Percentiles rank a stretch among this genome's conserved stretches.
These are phyloP conservation scores for Arothron firmamentum DNA, from an alignment of 2,113 vertebrate species.

Conservation along the genomic window DNA sequence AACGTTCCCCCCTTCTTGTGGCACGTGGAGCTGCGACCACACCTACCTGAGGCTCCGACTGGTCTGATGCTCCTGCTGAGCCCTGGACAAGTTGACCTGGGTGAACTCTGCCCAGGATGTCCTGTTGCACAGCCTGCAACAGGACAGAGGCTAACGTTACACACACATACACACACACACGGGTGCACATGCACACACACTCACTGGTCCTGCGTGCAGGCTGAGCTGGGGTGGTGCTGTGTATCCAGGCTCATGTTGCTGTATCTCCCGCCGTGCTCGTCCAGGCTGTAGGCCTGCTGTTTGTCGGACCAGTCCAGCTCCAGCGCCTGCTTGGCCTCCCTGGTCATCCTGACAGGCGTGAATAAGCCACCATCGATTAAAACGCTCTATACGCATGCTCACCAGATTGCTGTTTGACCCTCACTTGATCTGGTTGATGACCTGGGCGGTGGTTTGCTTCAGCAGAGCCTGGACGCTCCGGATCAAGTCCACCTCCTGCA, in stretches of 20 bases:
- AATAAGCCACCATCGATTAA: not conserved
- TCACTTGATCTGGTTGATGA: conserved; percentile 84
- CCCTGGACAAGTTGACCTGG: conserved; percentile 77
- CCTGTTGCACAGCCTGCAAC: conserved; percentile 74
- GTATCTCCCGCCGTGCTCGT: conserved; percentile 75
- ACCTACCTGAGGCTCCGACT: conserved; percentile 72
- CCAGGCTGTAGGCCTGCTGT: conserved; percentile 77
- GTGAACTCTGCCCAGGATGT: conserved; percentile 81
- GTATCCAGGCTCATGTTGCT: conserved; percentile 76
- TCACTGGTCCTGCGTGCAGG: conserved; percentile 81
- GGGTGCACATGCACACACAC: conserved; percentile 35
- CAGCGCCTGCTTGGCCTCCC: conserved; percentile 78
- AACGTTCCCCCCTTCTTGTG: not conserved
- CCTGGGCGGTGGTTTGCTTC: conserved; percentile 82
- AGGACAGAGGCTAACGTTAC: conserved; percentile 1
- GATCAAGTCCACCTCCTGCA: conserved; percentile 88
- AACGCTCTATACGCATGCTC: not conserved
- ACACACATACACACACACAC: not conserved
- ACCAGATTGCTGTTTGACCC: not conserved
- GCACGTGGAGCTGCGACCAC: not conserved
- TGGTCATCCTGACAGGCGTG: conserved; percentile 74
- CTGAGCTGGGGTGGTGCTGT: conserved; percentile 76
- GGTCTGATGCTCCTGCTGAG: conserved; percentile 74
- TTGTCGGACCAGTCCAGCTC: conserved; percentile 92
- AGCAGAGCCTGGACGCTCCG: conserved; percentile 85